A percentile compares a stretch with the other conserved stretches of the same genome.
phyloP scores from a whole-genome alignment of 2,797 vertebrate genomes.

The Chelon labrosus region DNA sequence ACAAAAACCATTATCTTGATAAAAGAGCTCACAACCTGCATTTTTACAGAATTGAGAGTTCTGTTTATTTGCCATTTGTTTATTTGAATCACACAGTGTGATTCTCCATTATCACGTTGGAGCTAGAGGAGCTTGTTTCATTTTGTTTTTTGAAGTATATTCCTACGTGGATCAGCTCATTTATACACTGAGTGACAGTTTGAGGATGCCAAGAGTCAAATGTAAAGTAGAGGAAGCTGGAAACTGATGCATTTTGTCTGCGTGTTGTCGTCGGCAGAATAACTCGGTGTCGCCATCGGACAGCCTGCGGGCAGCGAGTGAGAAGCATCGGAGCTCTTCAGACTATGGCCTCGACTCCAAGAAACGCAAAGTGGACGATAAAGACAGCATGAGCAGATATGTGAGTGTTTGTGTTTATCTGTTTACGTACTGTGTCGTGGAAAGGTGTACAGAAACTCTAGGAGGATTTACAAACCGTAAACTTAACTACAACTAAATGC shows the following conservation, averaged over 20 bases:
- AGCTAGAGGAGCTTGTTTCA: slow-evolving; percentile 4
- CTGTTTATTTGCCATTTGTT: not conserved
- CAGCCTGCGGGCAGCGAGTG: slow-evolving; percentile 90
- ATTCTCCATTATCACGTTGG: not conserved
- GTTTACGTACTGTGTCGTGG: not conserved
- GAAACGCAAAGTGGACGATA: slow-evolving; percentile 96
- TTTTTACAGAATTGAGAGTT: slow-evolving; percentile 19
- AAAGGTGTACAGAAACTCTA: not conserved
- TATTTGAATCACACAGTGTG: not conserved
- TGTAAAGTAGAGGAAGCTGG: not conserved
- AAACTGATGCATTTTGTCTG: slow-evolving; percentile 52
- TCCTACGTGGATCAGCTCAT: not conserved
- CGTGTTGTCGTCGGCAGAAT: slow-evolving; percentile 84
- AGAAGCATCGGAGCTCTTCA: slow-evolving; percentile 93
- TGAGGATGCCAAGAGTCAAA: not conserved
- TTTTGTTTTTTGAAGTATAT: not conserved
- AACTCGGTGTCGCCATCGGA: slow-evolving; percentile 96
- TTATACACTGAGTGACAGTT: not conserved
- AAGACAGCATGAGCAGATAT: slow-evolving; percentile 95
- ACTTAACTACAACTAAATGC: not conserved
- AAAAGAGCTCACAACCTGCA: slow-evolving; percentile 4
- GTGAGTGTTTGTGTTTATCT: slow-evolving; percentile 79
- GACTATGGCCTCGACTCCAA: slow-evolving; percentile 94
- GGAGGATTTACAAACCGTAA: not conserved
- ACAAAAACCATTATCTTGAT: slow-evolving; percentile 4